Evolutionary conservation across 2,113 vertebrate species (phyloP).

Genomic region (Caloenas nicobarica): DNA sequence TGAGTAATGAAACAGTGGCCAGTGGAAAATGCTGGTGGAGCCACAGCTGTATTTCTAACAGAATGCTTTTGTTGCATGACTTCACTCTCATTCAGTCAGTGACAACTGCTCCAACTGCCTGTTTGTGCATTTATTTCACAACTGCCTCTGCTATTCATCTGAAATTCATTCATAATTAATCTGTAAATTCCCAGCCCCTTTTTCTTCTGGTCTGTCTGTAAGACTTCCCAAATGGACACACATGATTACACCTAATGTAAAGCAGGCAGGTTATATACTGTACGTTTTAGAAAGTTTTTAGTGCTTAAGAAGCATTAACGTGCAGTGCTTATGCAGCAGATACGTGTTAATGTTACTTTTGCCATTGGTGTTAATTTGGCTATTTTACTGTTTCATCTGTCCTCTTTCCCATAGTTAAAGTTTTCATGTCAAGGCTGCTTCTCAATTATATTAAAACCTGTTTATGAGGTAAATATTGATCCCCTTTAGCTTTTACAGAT

Average conservation of each 20-base stretch:
- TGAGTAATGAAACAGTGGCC: not conserved
- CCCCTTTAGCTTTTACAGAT: not conserved
- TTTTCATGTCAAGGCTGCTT: not conserved
- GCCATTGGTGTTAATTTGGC: not conserved
- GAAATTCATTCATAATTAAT: not conserved
- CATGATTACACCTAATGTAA: not conserved
- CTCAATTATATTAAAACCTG: not conserved
- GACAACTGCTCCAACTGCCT: not conserved
- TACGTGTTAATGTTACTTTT: not conserved
- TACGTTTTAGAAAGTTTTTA: not conserved
- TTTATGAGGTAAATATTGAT: not conserved
- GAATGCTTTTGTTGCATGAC: not conserved
- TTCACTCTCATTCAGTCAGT: not conserved
- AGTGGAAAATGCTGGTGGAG: slow-evolving; percentile 2
- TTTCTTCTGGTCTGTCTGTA: not conserved
- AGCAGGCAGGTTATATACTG: not conserved
- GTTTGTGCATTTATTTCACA: slow-evolving; percentile 2
- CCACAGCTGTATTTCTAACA: not conserved
- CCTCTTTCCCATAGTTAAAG: not conserved
- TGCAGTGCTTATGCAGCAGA: not conserved
- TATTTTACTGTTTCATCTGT: not conserved
- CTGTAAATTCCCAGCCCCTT: not conserved
- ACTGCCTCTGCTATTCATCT: not conserved
- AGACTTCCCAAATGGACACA: not conserved
- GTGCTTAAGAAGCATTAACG: not conserved